Evolutionary conservation across 2,888 invertebrate species (phyloP).

Genomic region (Gnatocerus cornutus): DNA sequence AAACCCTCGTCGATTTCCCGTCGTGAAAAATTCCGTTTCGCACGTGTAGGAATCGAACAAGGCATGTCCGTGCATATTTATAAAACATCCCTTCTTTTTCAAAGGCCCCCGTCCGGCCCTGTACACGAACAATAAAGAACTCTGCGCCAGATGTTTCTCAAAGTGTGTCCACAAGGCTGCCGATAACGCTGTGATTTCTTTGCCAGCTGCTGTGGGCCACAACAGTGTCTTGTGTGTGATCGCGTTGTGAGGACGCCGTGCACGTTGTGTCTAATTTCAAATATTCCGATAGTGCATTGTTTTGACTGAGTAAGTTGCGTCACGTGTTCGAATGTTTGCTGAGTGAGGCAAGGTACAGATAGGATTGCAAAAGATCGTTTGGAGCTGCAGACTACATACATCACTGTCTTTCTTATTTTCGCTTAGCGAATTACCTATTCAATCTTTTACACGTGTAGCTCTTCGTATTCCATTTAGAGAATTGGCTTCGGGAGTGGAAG

Average conservation of each 20-base stretch:
- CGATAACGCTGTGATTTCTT: constrained; percentile 59
- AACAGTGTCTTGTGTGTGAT: constrained; percentile 44
- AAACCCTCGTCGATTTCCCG: constrained; percentile 39
- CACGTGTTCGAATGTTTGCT: constrained; percentile 7
- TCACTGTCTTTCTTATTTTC: constrained; percentile 59
- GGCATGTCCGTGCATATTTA: constrained; percentile 45
- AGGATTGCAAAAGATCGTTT: constrained; percentile 38
- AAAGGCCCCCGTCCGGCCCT: constrained; percentile 47
- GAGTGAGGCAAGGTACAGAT: constrained; percentile 14
- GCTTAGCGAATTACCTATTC: constrained; percentile 57
- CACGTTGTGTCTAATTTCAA: constrained; percentile 1
- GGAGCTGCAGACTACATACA: constrained; percentile 53
- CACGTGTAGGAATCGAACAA: constrained; percentile 24
- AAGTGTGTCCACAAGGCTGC: constrained; percentile 40
- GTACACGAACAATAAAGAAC: constrained; percentile 54
- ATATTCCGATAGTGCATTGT: not conserved
- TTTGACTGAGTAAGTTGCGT: constrained; percentile 17
- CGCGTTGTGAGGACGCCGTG: constrained; percentile 35
- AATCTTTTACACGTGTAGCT: constrained; percentile 58
- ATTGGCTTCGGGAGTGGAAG: constrained; percentile 53
- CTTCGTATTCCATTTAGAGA: constrained; percentile 57
- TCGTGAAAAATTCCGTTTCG: constrained; percentile 40
- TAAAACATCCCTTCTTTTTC: constrained; percentile 30
- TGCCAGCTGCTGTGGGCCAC: constrained; percentile 51
- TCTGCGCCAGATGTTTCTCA: constrained; percentile 57